A percentile compares a stretch with the other conserved stretches of the same genome.
Evolutionary conservation across 2,888 invertebrate species (phyloP).

Genomic region (Agrotis exclamationis): DNA sequence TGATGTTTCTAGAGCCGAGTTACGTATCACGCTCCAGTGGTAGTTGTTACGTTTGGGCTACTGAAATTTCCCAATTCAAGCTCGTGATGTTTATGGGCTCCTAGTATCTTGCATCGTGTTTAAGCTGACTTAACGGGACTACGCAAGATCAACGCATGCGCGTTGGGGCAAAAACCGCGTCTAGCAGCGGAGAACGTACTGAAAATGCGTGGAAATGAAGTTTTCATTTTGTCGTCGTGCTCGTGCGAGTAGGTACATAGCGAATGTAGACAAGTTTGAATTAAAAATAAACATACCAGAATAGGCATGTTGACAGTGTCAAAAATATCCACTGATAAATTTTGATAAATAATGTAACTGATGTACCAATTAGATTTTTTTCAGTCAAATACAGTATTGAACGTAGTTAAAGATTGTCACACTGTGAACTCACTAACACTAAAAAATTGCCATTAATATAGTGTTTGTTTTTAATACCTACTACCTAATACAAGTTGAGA

Average conservation of each 20-base stretch:
- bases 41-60: slow-evolving; percentile 4
- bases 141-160: slow-evolving; percentile 23
- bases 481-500: too few relatives aligned
- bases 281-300: neutral
- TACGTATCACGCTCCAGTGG: neutral
- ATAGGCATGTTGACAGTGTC: too few relatives aligned
- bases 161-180: neutral
- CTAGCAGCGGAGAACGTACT: neutral
- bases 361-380: too few relatives aligned
- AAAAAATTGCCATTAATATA: too few relatives aligned
- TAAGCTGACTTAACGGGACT: neutral
- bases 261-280: neutral
- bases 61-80: neutral
- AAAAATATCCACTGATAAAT: too few relatives aligned
- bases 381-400: too few relatives aligned
- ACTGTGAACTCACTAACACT: too few relatives aligned
- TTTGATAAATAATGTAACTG: too few relatives aligned
- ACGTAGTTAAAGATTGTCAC: too few relatives aligned
- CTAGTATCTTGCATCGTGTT: slow-evolving; percentile 57
- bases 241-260: neutral
- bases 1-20: neutral
- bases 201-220: neutral
- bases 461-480: too few relatives aligned
- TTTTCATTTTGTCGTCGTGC: neutral
- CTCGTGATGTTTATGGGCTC: slow-evolving; percentile 41